These are phyloP conservation scores for Orthosia gothica DNA, from an alignment of 2,888 invertebrate species.

Conservation along the genomic window DNA sequence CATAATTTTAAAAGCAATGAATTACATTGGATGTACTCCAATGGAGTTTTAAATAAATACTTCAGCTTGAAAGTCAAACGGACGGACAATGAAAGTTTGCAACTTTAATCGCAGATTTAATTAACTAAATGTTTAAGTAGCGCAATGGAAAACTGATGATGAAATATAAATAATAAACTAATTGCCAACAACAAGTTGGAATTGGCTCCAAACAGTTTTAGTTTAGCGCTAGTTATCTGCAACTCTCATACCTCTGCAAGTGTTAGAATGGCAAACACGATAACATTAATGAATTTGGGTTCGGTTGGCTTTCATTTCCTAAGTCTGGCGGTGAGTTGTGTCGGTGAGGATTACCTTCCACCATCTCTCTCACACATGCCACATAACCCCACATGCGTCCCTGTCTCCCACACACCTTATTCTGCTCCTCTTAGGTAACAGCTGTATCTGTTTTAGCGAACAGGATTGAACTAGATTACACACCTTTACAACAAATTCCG, in stretches of 20 bases:
- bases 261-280: slow-evolving; percentile 80
- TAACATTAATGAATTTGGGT: slow-evolving; percentile 86
- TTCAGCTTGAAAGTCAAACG: slow-evolving; percentile 5
- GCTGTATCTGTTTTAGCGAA: slow-evolving; percentile 68
- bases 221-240: slow-evolving; percentile 69
- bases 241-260: slow-evolving; percentile 74
- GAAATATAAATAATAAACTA: slow-evolving; percentile 48
- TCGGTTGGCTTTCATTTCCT: slow-evolving; percentile 84
- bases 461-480: slow-evolving; percentile 64
- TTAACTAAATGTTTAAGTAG: slow-evolving; percentile 21
- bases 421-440: slow-evolving; percentile 68
- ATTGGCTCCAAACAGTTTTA: slow-evolving; percentile 60
- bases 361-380: slow-evolving; percentile 66
- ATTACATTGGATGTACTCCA: slow-evolving; percentile 14
- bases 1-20: slow-evolving; percentile 16
- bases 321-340: slow-evolving; percentile 78
- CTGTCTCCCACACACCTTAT: slow-evolving; percentile 67
- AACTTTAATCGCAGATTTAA: slow-evolving; percentile 41
- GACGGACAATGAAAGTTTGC: slow-evolving; percentile 8
- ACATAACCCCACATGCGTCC: slow-evolving; percentile 39
- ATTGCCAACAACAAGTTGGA: slow-evolving; percentile 38
- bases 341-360: slow-evolving; percentile 75
- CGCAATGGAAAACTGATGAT: slow-evolving; percentile 17
- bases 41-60: slow-evolving; percentile 21
- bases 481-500: slow-evolving; percentile 47